These are phyloP conservation scores for Chrysemys picta DNA, from an alignment of 2,113 vertebrate species.

Conservation along the genomic window DNA sequence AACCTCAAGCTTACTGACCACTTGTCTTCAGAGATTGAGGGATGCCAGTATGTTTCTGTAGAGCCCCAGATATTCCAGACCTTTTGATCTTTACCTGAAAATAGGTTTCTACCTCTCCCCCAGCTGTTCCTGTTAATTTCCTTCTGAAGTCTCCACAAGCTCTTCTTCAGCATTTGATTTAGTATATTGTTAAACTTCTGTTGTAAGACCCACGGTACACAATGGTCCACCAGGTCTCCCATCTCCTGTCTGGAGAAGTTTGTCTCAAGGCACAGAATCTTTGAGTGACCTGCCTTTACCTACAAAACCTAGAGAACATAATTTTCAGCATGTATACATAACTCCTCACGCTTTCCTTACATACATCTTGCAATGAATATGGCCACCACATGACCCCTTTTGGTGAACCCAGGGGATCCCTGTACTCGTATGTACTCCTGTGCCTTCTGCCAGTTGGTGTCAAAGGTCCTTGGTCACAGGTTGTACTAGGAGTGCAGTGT, in stretches of 20 bases:
- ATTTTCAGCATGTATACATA: too few relatives aligned
- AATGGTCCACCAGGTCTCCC: neutral
- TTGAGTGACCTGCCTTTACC: neutral
- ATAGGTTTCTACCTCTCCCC: neutral
- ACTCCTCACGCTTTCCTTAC: too few relatives aligned
- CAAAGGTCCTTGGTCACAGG: neutral
- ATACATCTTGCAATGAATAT: too few relatives aligned
- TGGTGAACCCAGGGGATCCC: neutral
- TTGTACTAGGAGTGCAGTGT: neutral
- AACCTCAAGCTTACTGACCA: neutral
- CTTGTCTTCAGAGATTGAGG: neutral
- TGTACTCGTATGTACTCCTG: neutral
- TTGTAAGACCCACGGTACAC: neutral
- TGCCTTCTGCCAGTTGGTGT: neutral
- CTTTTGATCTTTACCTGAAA: neutral
- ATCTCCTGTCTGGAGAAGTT: neutral
- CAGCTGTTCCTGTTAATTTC: neutral
- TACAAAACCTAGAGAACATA: too few relatives aligned
- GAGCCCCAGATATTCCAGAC: neutral
- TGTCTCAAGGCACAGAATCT: neutral
- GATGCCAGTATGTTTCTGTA: neutral
- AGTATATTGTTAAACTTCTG: neutral
- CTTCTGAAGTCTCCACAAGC: neutral
- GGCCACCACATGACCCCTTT: too few relatives aligned
- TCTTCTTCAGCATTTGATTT: neutral